A percentile compares a stretch with the other conserved stretches of the same genome.
These are phyloP conservation scores for Brachionichthys hirsutus DNA, from an alignment of 2,113 vertebrate species.

Conservation along the genomic window DNA sequence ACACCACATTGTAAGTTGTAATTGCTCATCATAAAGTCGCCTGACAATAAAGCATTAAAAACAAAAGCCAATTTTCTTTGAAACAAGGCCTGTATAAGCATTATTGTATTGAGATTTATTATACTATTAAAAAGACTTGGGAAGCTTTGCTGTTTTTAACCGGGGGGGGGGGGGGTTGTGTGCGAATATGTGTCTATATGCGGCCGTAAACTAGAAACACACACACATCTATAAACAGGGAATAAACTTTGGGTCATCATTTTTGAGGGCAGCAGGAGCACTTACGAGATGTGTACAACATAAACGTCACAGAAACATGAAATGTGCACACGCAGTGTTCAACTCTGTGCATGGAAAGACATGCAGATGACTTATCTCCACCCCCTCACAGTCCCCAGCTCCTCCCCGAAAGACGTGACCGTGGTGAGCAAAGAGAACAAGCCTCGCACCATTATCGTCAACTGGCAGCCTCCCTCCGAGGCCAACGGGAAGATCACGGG, in stretches of 20 bases:
- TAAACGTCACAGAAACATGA: too few relatives aligned
- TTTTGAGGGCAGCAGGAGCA: not conserved
- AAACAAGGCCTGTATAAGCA: not conserved
- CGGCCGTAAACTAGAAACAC: conserved; percentile 11
- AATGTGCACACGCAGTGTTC: not conserved
- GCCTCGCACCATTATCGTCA: conserved; percentile 95
- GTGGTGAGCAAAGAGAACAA: conserved; percentile 99
- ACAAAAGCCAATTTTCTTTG: conserved; percentile 2
- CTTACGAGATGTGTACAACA: not conserved
- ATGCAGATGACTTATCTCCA: not conserved
- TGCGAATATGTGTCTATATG: not conserved
- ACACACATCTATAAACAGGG: not conserved
- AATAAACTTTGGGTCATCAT: not conserved
- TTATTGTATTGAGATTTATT: conserved; percentile 15
- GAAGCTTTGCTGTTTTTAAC: not conserved
- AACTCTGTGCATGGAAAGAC: not conserved
- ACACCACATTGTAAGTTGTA: conserved; percentile 2
- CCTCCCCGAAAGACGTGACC: conserved; percentile 95
- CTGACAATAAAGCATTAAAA: conserved; percentile 16
- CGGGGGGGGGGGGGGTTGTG: conserved; percentile 13
- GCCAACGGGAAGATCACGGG: conserved; percentile 98
- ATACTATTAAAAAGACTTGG: not conserved
- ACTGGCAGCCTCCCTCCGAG: conserved; percentile 98
- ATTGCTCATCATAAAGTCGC: conserved; percentile 4
- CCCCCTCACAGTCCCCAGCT: conserved; percentile 84